phyloP scores from a whole-genome alignment of 2,113 vertebrate species.

The Leptobrachium leishanense region DNA sequence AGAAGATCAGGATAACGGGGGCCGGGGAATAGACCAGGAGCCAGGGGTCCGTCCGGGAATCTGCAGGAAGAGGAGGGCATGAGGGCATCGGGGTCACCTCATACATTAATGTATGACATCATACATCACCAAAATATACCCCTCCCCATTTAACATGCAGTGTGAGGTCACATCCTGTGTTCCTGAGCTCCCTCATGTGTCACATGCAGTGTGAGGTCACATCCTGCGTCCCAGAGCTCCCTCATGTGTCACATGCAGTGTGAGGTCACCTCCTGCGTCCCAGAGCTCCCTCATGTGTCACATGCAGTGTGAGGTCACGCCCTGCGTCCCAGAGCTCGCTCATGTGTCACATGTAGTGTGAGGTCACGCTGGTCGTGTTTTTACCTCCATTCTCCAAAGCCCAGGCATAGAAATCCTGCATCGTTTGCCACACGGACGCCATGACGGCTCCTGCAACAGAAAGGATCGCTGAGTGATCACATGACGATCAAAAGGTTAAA shows the following conservation, averaged over 20 bases:
- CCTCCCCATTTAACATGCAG: neutral
- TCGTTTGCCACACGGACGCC: slow-evolving; percentile 62
- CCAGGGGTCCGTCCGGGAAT: slow-evolving; percentile 69
- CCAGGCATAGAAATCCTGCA: slow-evolving; percentile 58
- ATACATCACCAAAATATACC: too few relatives aligned
- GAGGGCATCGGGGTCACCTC: neutral
- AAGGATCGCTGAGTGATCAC: too few relatives aligned
- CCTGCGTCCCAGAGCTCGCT: neutral
- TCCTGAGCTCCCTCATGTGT: neutral
- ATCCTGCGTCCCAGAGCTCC: neutral
- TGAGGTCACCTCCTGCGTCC: neutral
- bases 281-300: neutral
- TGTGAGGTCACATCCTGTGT: neutral
- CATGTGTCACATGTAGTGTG: neutral
- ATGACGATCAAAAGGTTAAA: neutral
- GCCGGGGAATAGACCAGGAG: slow-evolving; percentile 65
- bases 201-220: slow-evolving; percentile 14
- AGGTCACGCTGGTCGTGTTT: too few relatives aligned
- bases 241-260: neutral
- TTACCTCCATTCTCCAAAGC: slow-evolving; percentile 68
- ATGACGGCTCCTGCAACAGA: slow-evolving; percentile 37
- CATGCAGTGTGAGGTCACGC: neutral
- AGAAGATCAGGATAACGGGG: slow-evolving; percentile 60
- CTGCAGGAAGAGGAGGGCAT: slow-evolving; percentile 51
- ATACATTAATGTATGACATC: neutral